A percentile compares a stretch with the other conserved stretches of the same genome.
Evolutionary conservation across 2,797 vertebrate genomes (phyloP).

Genomic region (Sebastes melanostomus): DNA sequence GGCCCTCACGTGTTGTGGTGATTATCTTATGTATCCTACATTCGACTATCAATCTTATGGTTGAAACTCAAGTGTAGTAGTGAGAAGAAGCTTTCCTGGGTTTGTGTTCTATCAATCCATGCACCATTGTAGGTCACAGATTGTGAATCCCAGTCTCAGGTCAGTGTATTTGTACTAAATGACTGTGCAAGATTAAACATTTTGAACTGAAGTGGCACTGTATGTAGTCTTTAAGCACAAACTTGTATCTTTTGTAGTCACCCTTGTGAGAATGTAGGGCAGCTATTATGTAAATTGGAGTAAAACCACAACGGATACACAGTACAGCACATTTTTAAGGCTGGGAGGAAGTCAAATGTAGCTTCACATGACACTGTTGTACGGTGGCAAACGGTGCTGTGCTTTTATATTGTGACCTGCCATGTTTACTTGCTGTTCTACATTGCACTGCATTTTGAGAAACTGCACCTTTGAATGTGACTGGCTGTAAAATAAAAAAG

Average conservation of each 20-base stretch:
- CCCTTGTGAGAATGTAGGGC: background rate
- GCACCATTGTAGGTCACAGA: slow-evolving; percentile 16
- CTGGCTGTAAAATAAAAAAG: slow-evolving; percentile 60
- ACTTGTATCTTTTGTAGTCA: background rate
- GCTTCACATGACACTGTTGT: slow-evolving; percentile 53
- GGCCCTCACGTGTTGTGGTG: slow-evolving; percentile 24
- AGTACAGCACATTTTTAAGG: slow-evolving; percentile 10
- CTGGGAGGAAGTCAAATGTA: slow-evolving; percentile 26
- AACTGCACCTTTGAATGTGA: slow-evolving; percentile 49
- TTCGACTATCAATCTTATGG: slow-evolving; percentile 7
- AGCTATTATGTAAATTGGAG: background rate
- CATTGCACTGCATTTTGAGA: slow-evolving; percentile 59
- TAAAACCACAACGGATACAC: background rate
- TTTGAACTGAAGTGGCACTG: slow-evolving; percentile 40
- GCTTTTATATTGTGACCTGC: slow-evolving; percentile 57
- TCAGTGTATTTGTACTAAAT: slow-evolving; percentile 31
- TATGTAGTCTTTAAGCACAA: slow-evolving; percentile 15
- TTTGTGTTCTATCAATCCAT: slow-evolving; percentile 32
- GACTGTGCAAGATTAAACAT: slow-evolving; percentile 9
- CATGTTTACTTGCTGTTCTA: slow-evolving; percentile 55
- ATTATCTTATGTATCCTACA: background rate
- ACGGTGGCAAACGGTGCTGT: slow-evolving; percentile 54
- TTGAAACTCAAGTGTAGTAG: slow-evolving; percentile 7
- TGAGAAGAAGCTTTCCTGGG: slow-evolving; percentile 3
- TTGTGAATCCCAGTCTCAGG: slow-evolving; percentile 43